Conservation (phyloP, 2,113 vertebrate species). For the Tachycineta bicolor region DNA sequence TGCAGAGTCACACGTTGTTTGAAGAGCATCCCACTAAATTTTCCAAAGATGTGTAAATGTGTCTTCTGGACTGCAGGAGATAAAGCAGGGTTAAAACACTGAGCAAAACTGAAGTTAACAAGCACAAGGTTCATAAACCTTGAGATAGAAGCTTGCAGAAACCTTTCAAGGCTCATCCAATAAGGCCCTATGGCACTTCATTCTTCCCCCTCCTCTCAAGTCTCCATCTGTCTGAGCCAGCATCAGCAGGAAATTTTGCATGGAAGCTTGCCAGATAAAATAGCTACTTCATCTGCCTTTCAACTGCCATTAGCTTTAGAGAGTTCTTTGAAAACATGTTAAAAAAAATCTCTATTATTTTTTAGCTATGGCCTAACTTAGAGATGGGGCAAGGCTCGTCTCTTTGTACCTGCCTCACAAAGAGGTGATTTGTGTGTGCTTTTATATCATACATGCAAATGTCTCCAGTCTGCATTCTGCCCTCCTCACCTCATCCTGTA, state of each 20-base stretch:
- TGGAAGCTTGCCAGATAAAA: constrained; percentile 51
- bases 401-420: neutral
- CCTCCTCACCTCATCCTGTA: neutral
- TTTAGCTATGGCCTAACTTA: neutral
- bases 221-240: constrained; percentile 48
- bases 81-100: constrained; percentile 12
- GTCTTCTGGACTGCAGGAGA: constrained; percentile 18
- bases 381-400: neutral
- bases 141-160: neutral
- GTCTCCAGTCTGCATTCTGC: neutral
- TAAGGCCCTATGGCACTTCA: neutral
- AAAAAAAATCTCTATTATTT: neutral
- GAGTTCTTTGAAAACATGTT: neutral
- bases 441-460: neutral
- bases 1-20: neutral
- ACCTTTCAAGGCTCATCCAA: constrained; percentile 14
- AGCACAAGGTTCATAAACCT: constrained; percentile 19
- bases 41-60: neutral
- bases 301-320: constrained; percentile 18
- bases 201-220: neutral
- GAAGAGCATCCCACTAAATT: neutral
- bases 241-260: constrained; percentile 41
- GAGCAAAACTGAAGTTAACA: constrained; percentile 26
- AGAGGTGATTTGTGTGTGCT: neutral
- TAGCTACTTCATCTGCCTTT: constrained; percentile 52